Evolutionary conservation across 30 jellyfish, hydroid and myxozoan species (phyloP), one percentile per base, ranked within the genome.

Genomic region (Chrysaora quinquecirrha): DNA sequence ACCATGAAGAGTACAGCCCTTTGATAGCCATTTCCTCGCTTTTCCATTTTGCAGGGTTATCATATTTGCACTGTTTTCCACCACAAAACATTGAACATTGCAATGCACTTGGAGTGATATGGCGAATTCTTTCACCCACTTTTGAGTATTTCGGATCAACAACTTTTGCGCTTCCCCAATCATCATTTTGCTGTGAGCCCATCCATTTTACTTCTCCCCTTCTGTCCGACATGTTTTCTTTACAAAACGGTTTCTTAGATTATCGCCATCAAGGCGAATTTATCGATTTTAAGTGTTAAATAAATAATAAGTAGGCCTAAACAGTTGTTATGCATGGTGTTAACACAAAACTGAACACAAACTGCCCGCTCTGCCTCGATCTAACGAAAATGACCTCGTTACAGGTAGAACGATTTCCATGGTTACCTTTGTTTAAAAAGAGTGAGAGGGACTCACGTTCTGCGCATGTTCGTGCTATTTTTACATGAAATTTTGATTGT

Each of bases 31-130:
- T 82, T 29, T 93, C 97, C n/a, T 87, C 91, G 24, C 83, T 91
- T 67, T 82, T 93, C 89, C 90, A 93, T 60, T 82, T 93, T 18
- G 81, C 63, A 9, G 98, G 98, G 58, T 86, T 83, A 31, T 83
- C 93, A 82, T 93, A 93, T 71, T 93, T 93, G 88, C 98, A 93
- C 46, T 87, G 91, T 29, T 71, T 87, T 18, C 98, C 98, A 47
- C 98, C 98, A 71, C 98, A 93, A 83, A 93, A 93, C 96, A 93
- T 81, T 6, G 98, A 93, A 85, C 98, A 93, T 58, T 78, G 90
- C 63, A 93, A 54, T 21, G 87, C 90, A 38, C 93, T 81, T 23
- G 98, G 98, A 28, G 98, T 49, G 24, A 93, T 85, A 50, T 87
- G 96, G 30, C 98, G 95, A 50, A 93, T 87, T 43, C 89, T 30